These are phyloP conservation scores for Phoenicopterus ruber DNA, from an alignment of 2,113 vertebrate genomes.

Conservation along the genomic window DNA sequence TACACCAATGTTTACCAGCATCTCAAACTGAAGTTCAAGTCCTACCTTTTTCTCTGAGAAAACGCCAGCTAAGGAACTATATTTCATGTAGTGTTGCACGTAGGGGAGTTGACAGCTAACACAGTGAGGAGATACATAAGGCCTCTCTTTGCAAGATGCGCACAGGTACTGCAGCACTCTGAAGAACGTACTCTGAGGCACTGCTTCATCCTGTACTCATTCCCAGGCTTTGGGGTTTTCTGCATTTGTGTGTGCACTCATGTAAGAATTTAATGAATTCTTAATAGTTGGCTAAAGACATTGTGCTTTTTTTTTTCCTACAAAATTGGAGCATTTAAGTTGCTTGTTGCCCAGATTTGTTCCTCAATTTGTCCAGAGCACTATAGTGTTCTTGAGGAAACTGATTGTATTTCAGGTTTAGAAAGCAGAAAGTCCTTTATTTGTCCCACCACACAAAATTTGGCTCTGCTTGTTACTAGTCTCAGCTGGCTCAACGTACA, in stretches of 20 bases:
- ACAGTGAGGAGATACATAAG: fast-evolving
- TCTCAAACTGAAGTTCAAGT: background rate
- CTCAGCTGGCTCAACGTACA: background rate
- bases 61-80: background rate
- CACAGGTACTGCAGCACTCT: background rate
- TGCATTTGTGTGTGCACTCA: background rate
- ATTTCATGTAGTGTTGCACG: background rate
- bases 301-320: background rate
- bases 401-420: background rate
- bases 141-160: background rate
- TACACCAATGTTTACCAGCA: background rate
- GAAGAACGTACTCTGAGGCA: background rate
- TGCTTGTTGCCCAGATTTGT: background rate
- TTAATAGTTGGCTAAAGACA: background rate
- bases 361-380: background rate
- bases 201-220: background rate
- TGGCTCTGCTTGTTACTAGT: background rate
- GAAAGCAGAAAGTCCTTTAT: background rate
- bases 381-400: background rate
- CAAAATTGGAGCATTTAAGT: background rate
- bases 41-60: background rate
- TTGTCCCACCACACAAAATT: background rate
- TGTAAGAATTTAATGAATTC: background rate
- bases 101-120: background rate
- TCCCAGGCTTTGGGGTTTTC: background rate